Percentiles rank a stretch among this genome's conserved stretches.
Evolutionary conservation across 2,113 vertebrate species (phyloP).

Genomic region (Hemiprocne comata): DNA sequence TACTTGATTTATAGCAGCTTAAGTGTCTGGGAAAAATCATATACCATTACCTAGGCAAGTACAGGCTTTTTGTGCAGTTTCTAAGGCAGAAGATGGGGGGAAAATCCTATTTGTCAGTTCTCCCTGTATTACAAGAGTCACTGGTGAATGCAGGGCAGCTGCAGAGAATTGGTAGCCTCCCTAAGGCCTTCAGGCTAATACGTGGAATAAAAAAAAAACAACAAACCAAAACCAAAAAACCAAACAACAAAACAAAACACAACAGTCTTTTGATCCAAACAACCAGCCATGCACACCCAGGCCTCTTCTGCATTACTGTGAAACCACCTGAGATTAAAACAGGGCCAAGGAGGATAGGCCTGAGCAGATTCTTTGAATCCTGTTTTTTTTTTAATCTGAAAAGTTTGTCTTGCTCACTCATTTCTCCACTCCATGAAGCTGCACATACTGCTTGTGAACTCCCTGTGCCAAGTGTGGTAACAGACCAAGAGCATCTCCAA

Average conservation of each 20-base stretch:
- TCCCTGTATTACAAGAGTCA: neutral
- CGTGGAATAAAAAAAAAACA: neutral
- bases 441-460: neutral
- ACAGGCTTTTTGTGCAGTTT: neutral
- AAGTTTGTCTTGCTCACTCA: neutral
- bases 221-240: neutral
- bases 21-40: neutral
- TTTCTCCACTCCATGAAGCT: neutral
- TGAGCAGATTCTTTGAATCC: neutral
- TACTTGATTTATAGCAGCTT: slow-evolving; percentile 12
- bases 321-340: neutral
- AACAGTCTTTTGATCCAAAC: neutral
- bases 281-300: neutral
- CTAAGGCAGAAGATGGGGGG: neutral
- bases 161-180: neutral
- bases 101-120: neutral
- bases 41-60: neutral
- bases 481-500: neutral
- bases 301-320: neutral
- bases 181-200: neutral
- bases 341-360: neutral
- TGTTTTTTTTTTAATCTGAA: neutral
- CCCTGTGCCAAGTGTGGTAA: rapidly evolving
- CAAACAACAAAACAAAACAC: neutral
- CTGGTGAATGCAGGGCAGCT: neutral